phyloP scores from a whole-genome alignment of 2,113 vertebrate species.

The Potamarius usumacintae region DNA sequence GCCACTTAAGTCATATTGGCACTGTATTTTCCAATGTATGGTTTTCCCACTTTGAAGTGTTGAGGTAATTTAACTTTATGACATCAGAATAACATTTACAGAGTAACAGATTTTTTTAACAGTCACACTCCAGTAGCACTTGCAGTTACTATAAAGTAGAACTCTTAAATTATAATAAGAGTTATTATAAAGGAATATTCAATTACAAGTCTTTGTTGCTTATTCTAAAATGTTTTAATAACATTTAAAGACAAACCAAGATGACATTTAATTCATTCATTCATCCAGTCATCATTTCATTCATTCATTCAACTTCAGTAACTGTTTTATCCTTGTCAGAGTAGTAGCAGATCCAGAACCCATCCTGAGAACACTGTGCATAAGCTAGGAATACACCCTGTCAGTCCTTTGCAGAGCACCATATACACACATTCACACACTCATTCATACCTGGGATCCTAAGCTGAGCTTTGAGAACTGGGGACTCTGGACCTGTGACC shows the following conservation, averaged over 20 bases:
- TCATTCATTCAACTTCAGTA: not conserved
- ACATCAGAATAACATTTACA: slow-evolving; percentile 61
- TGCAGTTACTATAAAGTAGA: not conserved
- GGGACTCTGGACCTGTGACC: not conserved
- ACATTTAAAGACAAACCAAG: not conserved
- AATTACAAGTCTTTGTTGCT: not conserved
- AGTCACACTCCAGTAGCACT: slow-evolving; percentile 6
- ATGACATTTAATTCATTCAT: not conserved
- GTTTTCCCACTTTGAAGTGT: slow-evolving; percentile 45
- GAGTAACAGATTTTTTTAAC: slow-evolving; percentile 25
- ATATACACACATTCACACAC: not conserved
- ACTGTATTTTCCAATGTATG: slow-evolving; percentile 53
- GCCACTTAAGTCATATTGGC: slow-evolving; percentile 54
- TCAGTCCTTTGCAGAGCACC: not conserved
- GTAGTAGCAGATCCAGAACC: not conserved
- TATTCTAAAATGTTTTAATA: not conserved
- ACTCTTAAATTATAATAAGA: slow-evolving; percentile 1
- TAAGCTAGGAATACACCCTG: not conserved
- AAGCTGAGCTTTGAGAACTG: not conserved
- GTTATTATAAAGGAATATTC: not conserved
- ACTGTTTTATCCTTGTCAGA: not conserved
- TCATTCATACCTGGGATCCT: no score
- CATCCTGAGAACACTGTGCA: not conserved
- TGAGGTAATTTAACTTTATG: slow-evolving; percentile 49
- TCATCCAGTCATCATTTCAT: not conserved